phyloP scores from a whole-genome alignment of 2,888 invertebrate genomes.

The Melanargia galathea region DNA sequence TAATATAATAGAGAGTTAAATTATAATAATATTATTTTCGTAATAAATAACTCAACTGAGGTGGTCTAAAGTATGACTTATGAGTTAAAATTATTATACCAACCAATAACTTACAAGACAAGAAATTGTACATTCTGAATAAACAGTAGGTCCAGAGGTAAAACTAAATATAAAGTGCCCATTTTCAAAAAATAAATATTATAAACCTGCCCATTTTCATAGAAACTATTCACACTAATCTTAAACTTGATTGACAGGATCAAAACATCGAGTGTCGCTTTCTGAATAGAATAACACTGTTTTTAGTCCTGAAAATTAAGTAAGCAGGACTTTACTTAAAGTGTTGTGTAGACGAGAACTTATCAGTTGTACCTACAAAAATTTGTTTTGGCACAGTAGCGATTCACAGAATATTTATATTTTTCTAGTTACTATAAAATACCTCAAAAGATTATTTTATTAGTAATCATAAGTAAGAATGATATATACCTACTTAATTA shows the following conservation, averaged over 20 bases:
- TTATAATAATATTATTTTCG: neutral
- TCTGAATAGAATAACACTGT: too few relatives aligned
- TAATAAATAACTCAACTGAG: constrained; percentile 7
- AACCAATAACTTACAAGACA: neutral
- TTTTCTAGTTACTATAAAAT: neutral
- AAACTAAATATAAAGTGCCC: too few relatives aligned
- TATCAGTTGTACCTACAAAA: constrained; percentile 10
- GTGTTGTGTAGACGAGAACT: too few relatives aligned
- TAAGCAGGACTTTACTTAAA: too few relatives aligned
- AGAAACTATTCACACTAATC: neutral
- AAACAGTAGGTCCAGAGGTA: too few relatives aligned
- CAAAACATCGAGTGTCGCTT: too few relatives aligned
- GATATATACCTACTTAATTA: too few relatives aligned
- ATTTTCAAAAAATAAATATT: too few relatives aligned
- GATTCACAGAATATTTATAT: constrained; percentile 33
- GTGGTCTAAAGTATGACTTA: neutral
- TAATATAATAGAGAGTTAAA: neutral
- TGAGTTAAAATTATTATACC: neutral
- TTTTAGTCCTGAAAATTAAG: too few relatives aligned
- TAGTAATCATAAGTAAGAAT: neutral
- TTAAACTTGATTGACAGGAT: too few relatives aligned
- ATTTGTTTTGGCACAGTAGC: constrained; percentile 38
- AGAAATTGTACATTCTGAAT: too few relatives aligned
- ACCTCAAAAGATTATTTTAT: neutral
- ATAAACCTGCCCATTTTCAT: neutral